Evolutionary conservation across 2,888 invertebrate species (phyloP).

Genomic region (Choristoneura rosaceana): DNA sequence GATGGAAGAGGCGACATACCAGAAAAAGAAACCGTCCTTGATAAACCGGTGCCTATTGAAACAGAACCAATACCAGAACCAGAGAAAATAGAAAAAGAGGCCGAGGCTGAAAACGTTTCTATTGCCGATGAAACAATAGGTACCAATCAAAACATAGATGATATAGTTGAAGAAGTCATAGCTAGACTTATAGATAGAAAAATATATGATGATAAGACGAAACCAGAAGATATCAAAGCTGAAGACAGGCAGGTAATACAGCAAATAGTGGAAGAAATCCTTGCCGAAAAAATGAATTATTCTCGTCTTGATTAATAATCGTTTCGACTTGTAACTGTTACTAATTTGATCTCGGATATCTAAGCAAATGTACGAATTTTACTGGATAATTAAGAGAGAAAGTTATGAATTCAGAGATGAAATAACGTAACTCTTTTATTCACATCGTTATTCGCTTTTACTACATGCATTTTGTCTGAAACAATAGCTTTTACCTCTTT

Average conservation of each 20-base stretch:
- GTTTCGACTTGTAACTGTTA: constrained; percentile 20
- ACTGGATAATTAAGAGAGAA: background rate
- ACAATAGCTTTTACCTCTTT: constrained; percentile 22
- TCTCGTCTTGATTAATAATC: constrained; percentile 53
- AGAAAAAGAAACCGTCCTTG: constrained; percentile 51
- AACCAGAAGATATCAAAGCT: constrained; percentile 76
- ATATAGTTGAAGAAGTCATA: constrained; percentile 81
- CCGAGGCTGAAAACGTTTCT: constrained; percentile 25
- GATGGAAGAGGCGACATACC: constrained; percentile 71
- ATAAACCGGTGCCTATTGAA: constrained; percentile 13
- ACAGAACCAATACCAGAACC: constrained; percentile 28
- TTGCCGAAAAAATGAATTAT: constrained; percentile 75
- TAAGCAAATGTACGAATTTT: background rate
- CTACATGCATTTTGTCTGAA: constrained; percentile 29
- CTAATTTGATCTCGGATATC: constrained; percentile 39
- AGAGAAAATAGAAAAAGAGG: constrained; percentile 45
- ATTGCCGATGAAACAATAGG: constrained; percentile 48
- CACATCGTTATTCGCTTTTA: constrained; percentile 5
- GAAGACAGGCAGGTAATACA: constrained; percentile 78
- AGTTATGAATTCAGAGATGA: background rate
- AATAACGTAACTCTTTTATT: background rate
- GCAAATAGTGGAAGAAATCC: constrained; percentile 80
- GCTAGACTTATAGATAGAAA: constrained; percentile 79
- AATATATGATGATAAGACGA: constrained; percentile 82
- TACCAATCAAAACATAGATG: constrained; percentile 72